Conservation (phyloP, 1,140 invertebrate genomes). For the Drosophila persimilis region DNA sequence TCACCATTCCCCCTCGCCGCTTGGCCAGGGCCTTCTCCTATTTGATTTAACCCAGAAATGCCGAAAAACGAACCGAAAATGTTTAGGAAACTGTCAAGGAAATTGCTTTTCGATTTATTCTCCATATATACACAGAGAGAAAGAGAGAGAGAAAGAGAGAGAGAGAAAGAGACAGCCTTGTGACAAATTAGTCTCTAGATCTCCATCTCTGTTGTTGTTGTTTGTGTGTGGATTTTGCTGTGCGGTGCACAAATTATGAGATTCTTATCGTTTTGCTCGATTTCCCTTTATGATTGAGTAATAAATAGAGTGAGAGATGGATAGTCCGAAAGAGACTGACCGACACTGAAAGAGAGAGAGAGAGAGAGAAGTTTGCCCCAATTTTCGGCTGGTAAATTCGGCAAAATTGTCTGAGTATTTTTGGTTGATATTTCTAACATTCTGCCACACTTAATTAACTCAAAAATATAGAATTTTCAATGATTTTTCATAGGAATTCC, state of each 20-base stretch:
- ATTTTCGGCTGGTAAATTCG: slow-evolving; percentile 25
- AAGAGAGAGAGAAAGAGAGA: slow-evolving; percentile 5
- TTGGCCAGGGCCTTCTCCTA: slow-evolving; percentile 36
- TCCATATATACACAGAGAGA: slow-evolving; percentile 26
- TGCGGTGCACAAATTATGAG: slow-evolving; percentile 62
- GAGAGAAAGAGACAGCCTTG: slow-evolving; percentile 45
- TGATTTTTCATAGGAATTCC: not conserved
- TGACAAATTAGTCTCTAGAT: slow-evolving; percentile 74
- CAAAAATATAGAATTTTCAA: slow-evolving; percentile 2
- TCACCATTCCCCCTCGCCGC: slow-evolving; percentile 8
- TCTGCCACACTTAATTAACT: not conserved
- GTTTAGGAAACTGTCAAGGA: slow-evolving; percentile 69
- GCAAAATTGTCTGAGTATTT: slow-evolving; percentile 12
- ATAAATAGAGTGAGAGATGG: slow-evolving; percentile 19
- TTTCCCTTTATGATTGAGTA: slow-evolving; percentile 38
- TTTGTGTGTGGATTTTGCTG: slow-evolving; percentile 29
- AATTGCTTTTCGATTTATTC: slow-evolving; percentile 82
- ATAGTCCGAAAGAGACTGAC: not conserved
- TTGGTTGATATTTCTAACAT: not conserved
- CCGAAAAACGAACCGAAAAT: slow-evolving; percentile 54
- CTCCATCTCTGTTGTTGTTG: slow-evolving; percentile 23
- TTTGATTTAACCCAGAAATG: slow-evolving; percentile 69
- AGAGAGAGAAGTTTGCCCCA: not conserved
- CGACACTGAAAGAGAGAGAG: too few relatives aligned
- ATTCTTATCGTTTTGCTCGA: slow-evolving; percentile 44